Evolutionary conservation across 64 coral and sea anemone genomes (phyloP).

Genomic region (Montipora capricornis): DNA sequence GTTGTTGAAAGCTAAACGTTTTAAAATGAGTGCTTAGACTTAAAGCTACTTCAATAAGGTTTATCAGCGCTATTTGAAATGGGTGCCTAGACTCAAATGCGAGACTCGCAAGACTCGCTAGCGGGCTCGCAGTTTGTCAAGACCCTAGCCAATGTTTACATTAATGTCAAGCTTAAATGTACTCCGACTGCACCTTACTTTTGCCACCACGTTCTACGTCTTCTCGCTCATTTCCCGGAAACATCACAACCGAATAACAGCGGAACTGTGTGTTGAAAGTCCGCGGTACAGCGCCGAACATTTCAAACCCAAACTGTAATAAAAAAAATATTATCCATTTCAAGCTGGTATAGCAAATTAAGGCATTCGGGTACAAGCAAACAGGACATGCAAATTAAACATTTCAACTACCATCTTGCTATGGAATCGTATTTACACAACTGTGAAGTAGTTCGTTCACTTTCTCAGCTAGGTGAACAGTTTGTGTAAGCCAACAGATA

Average conservation of each 20-base stretch:
- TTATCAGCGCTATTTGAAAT: too few relatives aligned
- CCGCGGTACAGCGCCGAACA: slow-evolving; percentile 93
- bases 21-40: too few relatives aligned
- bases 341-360: not conserved
- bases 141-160: too few relatives aligned
- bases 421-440: not conserved
- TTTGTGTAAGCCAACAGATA: not conserved
- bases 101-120: too few relatives aligned
- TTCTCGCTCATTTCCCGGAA: slow-evolving; percentile 98
- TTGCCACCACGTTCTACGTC: slow-evolving; percentile 98
- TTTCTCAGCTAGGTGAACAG: not conserved
- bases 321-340: not conserved
- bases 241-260: slow-evolving; percentile 96
- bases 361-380: not conserved
- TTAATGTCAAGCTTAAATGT: not conserved
- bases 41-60: too few relatives aligned
- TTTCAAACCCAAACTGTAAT: slow-evolving; percentile 88
- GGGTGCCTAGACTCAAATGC: too few relatives aligned
- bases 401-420: slow-evolving; percentile 5
- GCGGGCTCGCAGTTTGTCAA: too few relatives aligned
- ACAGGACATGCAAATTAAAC: not conserved
- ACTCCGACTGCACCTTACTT: slow-evolving; percentile 57
- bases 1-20: too few relatives aligned
- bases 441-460: not conserved
- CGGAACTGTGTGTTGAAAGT: slow-evolving; percentile 94